Evolutionary conservation across 2,797 vertebrate genomes (phyloP), one percentile per base, ranked within the genome.

Genomic region (Propithecus deckenii): DNA sequence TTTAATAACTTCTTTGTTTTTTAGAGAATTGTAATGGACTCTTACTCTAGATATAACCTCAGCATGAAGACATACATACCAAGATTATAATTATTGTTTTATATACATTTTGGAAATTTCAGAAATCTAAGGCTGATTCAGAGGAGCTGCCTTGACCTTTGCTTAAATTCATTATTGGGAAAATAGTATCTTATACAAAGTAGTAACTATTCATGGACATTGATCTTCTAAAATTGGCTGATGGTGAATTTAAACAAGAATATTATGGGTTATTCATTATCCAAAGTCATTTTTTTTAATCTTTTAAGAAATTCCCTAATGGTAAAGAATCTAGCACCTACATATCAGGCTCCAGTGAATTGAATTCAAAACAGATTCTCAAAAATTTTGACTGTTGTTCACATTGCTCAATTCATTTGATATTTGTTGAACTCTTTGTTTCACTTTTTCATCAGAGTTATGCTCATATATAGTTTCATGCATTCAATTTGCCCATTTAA

Each of bases 391-490:
- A 79, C 6, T 30, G 5, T 14, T 92, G 1, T 67, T 72, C 46
- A 52, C 1, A 41, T 7, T 87, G 28, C 25, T 89, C 38, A 94
- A 69, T 74, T n/a, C 12, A 79, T 91, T 86, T 48, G 74, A n/a
- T 72, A 76, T 79, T 71, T 86, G 13, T 69, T 50, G 11, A 86
- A 76, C 30, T 59, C 23, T 50, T 20, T 41, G 43, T 20, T 95
- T 93, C 7, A 61, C 32, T 75, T 86, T 96, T 80, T 88, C 38
- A 76, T 89, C 32, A 59, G 23, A 8, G 28, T 84, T 97, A 75
- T 92, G 65, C 2, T 88, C 52, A 63, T 13, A 57, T 61, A 69
- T 52, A 48, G 4, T 55, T 94, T 76, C 38, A 69, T 86, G 7
- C 5, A 83, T 63, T 75, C 25, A n/a, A 38, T 89, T 89, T 95